phyloP scores from a whole-genome alignment of 2,797 vertebrate species.

The Aeoliscus strigatus region DNA sequence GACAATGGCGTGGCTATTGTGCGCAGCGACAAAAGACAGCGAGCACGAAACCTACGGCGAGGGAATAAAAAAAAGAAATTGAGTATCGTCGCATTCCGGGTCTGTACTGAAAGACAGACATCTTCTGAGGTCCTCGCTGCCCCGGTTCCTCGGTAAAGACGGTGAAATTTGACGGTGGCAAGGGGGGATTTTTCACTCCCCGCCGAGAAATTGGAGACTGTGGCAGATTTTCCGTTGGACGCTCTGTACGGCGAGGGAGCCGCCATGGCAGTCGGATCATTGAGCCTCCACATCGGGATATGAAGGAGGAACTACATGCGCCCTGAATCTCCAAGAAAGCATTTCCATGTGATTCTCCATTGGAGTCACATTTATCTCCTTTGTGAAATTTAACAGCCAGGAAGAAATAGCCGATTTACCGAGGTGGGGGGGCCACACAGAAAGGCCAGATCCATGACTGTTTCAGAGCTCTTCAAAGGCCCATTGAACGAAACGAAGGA shows the following conservation, averaged over 20 bases:
- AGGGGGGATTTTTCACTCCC: constrained; percentile 36
- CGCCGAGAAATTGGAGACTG: constrained; percentile 36
- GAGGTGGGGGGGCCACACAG: constrained; percentile 57
- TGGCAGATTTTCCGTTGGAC: constrained; percentile 70
- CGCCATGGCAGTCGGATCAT: constrained; percentile 82
- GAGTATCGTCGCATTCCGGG: constrained; percentile 59
- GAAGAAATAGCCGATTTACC: constrained; percentile 46
- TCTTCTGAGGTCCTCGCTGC: constrained; percentile 36
- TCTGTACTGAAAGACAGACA: constrained; percentile 29
- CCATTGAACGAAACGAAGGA: constrained; percentile 51
- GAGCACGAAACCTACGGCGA: constrained; percentile 74
- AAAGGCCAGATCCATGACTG: constrained; percentile 75
- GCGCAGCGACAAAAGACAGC: constrained; percentile 77
- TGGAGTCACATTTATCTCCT: constrained; percentile 20
- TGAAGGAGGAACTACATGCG: constrained; percentile 69
- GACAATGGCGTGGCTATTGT: constrained; percentile 51
- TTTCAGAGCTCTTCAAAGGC: constrained; percentile 66
- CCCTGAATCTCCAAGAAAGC: constrained; percentile 44
- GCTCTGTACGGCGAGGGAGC: constrained; percentile 75
- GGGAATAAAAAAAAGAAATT: constrained; percentile 73
- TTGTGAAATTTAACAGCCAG: constrained; percentile 24
- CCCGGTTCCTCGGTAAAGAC: constrained; percentile 18
- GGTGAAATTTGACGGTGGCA: constrained; percentile 28
- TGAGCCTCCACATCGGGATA: constrained; percentile 78
- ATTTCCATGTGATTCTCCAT: constrained; percentile 22